Evolutionary conservation across 2,113 vertebrate species (phyloP).

Genomic region (Sciurus niger): DNA sequence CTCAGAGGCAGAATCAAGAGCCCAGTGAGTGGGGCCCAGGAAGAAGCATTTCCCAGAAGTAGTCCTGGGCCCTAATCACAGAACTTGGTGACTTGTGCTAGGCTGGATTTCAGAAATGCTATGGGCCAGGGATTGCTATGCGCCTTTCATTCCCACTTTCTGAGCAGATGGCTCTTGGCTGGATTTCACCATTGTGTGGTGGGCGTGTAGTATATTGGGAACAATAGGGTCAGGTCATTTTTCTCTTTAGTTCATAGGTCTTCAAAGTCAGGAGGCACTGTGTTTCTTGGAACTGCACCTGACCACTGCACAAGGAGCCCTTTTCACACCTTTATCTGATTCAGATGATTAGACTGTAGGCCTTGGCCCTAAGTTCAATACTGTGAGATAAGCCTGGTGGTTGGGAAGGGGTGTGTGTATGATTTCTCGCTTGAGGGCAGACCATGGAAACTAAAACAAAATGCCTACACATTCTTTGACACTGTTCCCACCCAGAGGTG

Average conservation of each 20-base stretch:
- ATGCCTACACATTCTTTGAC: neutral
- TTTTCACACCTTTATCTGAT: neutral
- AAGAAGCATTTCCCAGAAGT: neutral
- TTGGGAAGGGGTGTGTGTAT: neutral
- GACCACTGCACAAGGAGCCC: neutral
- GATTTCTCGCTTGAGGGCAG: neutral
- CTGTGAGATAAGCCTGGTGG: neutral
- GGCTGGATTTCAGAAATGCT: slow-evolving; percentile 47
- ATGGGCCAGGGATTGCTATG: neutral
- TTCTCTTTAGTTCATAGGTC: neutral
- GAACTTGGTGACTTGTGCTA: neutral
- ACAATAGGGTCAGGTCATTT: neutral
- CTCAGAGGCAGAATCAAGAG: neutral
- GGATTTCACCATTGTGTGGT: neutral
- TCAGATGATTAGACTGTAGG: neutral
- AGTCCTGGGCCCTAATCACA: neutral
- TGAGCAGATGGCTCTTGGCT: neutral
- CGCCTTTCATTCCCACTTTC: neutral
- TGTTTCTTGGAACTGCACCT: neutral
- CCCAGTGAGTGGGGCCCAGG: neutral
- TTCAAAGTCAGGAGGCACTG: neutral
- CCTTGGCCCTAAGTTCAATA: neutral
- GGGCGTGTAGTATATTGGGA: neutral
- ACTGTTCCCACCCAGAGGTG: neutral
- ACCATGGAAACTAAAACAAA: neutral